These are phyloP conservation scores for Silurus aristotelis DNA, from an alignment of 2,797 vertebrate genomes.

Conservation along the genomic window DNA sequence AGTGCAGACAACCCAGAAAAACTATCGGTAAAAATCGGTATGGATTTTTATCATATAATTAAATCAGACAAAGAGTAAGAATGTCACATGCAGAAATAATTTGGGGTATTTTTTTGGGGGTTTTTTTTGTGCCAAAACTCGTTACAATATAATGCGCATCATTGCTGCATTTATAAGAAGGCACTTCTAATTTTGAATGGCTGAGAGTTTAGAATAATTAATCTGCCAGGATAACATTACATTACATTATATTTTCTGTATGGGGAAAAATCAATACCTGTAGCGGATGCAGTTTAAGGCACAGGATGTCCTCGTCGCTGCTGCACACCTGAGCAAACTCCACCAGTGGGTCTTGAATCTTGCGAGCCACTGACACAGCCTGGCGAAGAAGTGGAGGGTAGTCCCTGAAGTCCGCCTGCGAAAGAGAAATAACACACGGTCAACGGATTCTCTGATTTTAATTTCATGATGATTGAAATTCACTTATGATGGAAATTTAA, in stretches of 20 bases:
- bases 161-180: too few relatives aligned
- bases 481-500: too few relatives aligned
- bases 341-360: conserved; percentile 94
- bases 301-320: conserved; percentile 94
- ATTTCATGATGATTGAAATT: not conserved
- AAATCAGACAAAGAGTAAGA: not conserved
- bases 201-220: too few relatives aligned
- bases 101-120: too few relatives aligned
- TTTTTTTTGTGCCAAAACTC: too few relatives aligned
- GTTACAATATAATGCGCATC: too few relatives aligned
- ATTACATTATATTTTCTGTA: too few relatives aligned
- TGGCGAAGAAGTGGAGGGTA: conserved; percentile 95
- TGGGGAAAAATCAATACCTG: conserved; percentile 75
- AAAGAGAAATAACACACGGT: not conserved
- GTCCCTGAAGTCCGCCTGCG: conserved; percentile 90
- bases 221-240: too few relatives aligned
- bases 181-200: too few relatives aligned
- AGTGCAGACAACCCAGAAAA: too few relatives aligned
- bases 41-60: too few relatives aligned
- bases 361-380: conserved; percentile 93
- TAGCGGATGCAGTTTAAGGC: conserved; percentile 93
- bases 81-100: not conserved
- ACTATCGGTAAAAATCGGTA: too few relatives aligned
- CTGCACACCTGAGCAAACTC: conserved; percentile 98
- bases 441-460: not conserved